These are phyloP conservation scores for Chauna torquata DNA, from an alignment of 2,113 vertebrate genomes.

Conservation along the genomic window DNA sequence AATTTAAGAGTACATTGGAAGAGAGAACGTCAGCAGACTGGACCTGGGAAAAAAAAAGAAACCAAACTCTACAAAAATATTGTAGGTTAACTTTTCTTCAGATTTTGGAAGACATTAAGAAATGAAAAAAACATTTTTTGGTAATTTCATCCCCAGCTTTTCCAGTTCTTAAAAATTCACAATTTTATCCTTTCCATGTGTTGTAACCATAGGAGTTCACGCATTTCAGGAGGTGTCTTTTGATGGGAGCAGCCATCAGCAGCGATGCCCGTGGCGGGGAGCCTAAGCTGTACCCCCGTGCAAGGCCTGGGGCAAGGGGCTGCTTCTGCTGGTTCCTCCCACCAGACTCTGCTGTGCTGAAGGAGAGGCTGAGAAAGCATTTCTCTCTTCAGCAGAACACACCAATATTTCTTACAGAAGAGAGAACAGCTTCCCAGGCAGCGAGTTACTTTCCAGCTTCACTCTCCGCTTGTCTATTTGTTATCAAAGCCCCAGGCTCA, in stretches of 20 bases:
- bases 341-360: not conserved
- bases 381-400: not conserved
- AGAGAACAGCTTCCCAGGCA: not conserved
- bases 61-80: too few species aligned
- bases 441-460: not conserved
- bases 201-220: not conserved
- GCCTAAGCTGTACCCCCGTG: rapidly evolving
- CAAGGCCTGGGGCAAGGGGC: not conserved
- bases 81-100: not conserved
- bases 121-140: not conserved
- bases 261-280: not conserved
- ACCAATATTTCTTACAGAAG: too few species aligned
- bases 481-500: not conserved
- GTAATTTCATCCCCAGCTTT: not conserved
- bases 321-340: not conserved
- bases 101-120: not conserved
- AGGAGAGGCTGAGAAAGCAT: not conserved
- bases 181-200: not conserved
- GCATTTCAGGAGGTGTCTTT: not conserved
- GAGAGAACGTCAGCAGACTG: not conserved
- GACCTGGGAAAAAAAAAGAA: too few species aligned
- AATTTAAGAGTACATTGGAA: not conserved
- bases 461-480: not conserved
- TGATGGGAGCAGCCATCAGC: not conserved
- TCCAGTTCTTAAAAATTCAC: not conserved